A percentile compares a stretch with the other conserved stretches of the same genome.
Conservation (phyloP, 2,797 vertebrate genomes). For the Lithobates pipiens region DNA sequence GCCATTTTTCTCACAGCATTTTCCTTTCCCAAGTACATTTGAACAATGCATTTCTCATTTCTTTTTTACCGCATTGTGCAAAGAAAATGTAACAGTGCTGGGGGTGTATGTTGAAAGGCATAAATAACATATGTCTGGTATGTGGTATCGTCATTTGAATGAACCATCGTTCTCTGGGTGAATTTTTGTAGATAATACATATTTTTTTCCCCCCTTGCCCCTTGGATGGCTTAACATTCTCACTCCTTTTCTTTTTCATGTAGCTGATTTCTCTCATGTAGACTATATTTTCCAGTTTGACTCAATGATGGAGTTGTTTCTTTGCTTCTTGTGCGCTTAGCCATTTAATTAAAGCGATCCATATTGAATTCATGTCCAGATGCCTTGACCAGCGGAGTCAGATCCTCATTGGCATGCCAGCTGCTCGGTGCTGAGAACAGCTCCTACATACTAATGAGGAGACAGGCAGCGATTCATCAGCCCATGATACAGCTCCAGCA, state of each 20-base stretch:
- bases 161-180: neutral
- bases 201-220: neutral
- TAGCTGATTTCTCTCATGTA: constrained; percentile 60
- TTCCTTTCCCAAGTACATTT: neutral
- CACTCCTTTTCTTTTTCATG: constrained; percentile 61
- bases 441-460: constrained; percentile 81
- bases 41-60: neutral
- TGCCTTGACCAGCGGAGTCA: constrained; percentile 81
- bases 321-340: constrained; percentile 79
- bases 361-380: constrained; percentile 85
- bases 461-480: constrained; percentile 83
- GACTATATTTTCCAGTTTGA: constrained; percentile 78
- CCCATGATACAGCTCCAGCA: constrained; percentile 78
- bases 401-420: constrained; percentile 84
- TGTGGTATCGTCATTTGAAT: neutral
- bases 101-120: neutral
- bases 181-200: neutral
- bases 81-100: neutral
- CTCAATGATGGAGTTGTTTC: constrained; percentile 81
- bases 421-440: constrained; percentile 77
- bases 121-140: neutral
- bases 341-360: constrained; percentile 84
- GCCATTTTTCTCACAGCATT: neutral
- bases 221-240: neutral
- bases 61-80: neutral